Evolutionary conservation across 2,888 invertebrate species (phyloP).

Genomic region (Thymelicus acteon): DNA sequence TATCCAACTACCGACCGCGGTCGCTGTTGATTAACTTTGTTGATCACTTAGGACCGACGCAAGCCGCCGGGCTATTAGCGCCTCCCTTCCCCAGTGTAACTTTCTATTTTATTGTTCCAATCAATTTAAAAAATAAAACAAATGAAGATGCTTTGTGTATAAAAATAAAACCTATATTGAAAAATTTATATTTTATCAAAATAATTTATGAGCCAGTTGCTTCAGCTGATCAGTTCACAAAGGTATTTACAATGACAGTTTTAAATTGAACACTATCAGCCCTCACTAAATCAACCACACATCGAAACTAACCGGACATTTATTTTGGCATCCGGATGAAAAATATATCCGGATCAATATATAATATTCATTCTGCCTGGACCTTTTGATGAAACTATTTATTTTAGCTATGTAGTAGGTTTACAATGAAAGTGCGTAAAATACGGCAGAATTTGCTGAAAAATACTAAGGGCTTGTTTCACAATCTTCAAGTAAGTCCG

Average conservation of each 20-base stretch:
- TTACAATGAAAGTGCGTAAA: not conserved
- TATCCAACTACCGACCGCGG: too few relatives aligned
- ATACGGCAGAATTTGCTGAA: too few relatives aligned
- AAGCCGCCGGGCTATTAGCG: too few relatives aligned
- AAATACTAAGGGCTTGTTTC: too few relatives aligned
- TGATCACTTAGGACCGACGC: too few relatives aligned
- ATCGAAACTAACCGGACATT: conserved; percentile 63
- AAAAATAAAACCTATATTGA: too few relatives aligned
- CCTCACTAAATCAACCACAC: conserved; percentile 61
- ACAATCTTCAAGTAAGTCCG: too few relatives aligned
- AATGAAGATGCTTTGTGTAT: too few relatives aligned
- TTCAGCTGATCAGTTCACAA: conserved; percentile 20
- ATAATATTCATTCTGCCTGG: not conserved
- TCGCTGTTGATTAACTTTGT: too few relatives aligned
- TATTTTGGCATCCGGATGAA: conserved; percentile 46
- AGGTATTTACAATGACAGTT: conserved; percentile 35
- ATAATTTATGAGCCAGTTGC: conserved; percentile 9
- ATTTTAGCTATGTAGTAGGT: not conserved
- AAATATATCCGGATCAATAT: conserved; percentile 25
- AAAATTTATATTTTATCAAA: not conserved
- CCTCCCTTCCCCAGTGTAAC: too few relatives aligned
- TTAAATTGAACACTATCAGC: conserved; percentile 31
- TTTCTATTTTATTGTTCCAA: too few relatives aligned
- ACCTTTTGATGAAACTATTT: conserved; percentile 12
- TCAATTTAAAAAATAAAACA: too few relatives aligned